Base-by-base conservation (phyloP, 2,888 invertebrate genomes). In the Drosophila paramelanica region DNA sequence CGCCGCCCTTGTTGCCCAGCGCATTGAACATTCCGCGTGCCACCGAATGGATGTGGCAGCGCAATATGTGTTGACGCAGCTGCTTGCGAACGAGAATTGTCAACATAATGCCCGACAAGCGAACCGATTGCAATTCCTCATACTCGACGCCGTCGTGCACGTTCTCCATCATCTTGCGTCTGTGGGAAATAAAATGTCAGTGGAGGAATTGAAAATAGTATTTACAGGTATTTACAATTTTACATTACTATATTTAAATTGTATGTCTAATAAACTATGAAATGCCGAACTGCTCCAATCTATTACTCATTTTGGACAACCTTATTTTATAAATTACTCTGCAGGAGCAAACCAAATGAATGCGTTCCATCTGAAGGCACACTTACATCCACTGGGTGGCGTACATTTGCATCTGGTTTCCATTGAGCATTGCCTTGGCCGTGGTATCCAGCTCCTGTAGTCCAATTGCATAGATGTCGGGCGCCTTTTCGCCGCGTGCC, bases 1-100 rank as follows among this genome's bases (percentile, higher is more conserved):
- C 99, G 17, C 98, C 99, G 17, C 99, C 99, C 94, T 99, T 99
- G 91, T 99, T 99, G 11, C 99, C 99, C 96, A 99, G 95, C 93
- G 98, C 96, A 17, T 98, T 98, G 94, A 99, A 95, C 66, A 99
- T 96, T 2, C 99, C 99, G 1, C 99, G 99, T 0, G 98, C 98
- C 11, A 99, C 98, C 5, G 96, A 96, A 90, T 97, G 97, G 56
- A 95, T 94, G n/a, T 96, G 95, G 53, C 98, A 94, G 86, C 96
- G 96, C 71, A 95, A 94, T 13, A 99, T 95, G 92, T 94, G 94
- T 33, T 94, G 94, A 70, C 95, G 94, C 55, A 95, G 93, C 56
- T 95, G 94, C 84, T 95, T 95, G 14, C 97, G 96, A 81, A 97
- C 96, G 20, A 99, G 95, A 53, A 99, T 95, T 0, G 91, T 91